Base-by-base conservation (phyloP, 2,113 vertebrate species). In the Malurus alboscapulatus region DNA sequence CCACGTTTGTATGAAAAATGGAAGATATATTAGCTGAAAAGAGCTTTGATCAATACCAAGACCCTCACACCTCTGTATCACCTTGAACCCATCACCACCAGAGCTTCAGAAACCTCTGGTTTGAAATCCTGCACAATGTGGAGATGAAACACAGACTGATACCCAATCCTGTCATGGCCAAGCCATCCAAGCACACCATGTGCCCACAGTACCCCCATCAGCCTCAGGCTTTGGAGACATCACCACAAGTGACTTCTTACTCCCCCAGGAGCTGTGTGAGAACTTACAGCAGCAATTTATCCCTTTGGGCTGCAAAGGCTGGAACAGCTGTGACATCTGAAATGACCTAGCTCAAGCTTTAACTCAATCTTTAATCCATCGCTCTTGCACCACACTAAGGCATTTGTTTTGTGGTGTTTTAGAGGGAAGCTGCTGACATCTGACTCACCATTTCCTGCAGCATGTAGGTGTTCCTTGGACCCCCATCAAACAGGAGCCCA, bases 391-490 rank as follows among this genome's bases (percentile, higher is more conserved):
- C 34, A 65, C 1, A 10, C 11, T 17, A 57, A 82, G 42, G 40
- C 38, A 25, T 74, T 75, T 76, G 17, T 76, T 90, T 54, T 26
- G 51, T 54, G 59, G 7, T 77, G 29, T 45, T 90, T 92, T 30
- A 47, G 45, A 75, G 42, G 58, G 81, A 96, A 92, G 71, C 69
- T 88, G 50, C 74, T 94, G 77, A 47, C 14, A 17, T 50, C 42
- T 93, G 92, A 87, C 26, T 93, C 94, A 91, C 36, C 3, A 3
- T 54, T 89, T 89, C 58, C 81, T 75, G 62, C 50, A 69, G 74
- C 1, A 1, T 44, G 84, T 95, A 59, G 92, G 84, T 76, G 81
- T 84, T 88, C 44, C 55, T 88, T 89, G 92, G 89, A 85, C 34
- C 53, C 87, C 40, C 50, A 71, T 53, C 80, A 88, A 76, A 59